Evolutionary conservation across 2,797 vertebrate species (phyloP).

Genomic region (Geotria australis): DNA sequence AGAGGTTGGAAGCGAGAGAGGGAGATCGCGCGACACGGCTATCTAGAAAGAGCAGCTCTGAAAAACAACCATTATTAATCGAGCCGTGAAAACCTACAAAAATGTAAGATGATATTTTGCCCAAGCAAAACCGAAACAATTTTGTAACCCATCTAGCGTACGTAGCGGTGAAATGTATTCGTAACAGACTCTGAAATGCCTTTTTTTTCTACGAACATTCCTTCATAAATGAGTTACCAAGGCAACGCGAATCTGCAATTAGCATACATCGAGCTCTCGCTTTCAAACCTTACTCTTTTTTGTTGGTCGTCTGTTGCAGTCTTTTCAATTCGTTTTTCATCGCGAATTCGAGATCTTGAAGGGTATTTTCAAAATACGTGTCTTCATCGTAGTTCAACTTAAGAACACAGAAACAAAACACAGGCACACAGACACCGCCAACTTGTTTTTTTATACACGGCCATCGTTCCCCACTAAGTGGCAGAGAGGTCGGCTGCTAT

Average conservation of each 20-base stretch:
- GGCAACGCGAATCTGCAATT: accelerated
- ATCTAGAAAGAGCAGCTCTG: too few relatives aligned
- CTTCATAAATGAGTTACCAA: background rate
- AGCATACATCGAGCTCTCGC: background rate
- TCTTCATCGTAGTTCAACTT: slow-evolving; percentile 48
- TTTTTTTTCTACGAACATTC: too few relatives aligned
- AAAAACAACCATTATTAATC: too few relatives aligned
- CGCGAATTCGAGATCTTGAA: slow-evolving; percentile 35
- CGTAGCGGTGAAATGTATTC: slow-evolving; percentile 4
- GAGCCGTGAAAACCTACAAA: too few relatives aligned
- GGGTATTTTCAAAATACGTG: slow-evolving; percentile 76
- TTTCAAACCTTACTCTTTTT: slow-evolving; percentile 46
- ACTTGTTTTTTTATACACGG: too few relatives aligned
- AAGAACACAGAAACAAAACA: slow-evolving; percentile 5
- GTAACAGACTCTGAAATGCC: too few relatives aligned
- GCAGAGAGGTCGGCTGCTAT: too few relatives aligned
- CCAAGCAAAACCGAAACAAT: background rate
- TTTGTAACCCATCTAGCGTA: background rate
- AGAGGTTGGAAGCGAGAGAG: too few relatives aligned
- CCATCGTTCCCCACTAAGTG: too few relatives aligned
- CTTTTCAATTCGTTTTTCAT: slow-evolving; percentile 63
- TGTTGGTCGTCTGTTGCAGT: slow-evolving; percentile 62
- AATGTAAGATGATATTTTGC: background rate
- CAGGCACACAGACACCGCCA: too few relatives aligned
- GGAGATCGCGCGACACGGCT: too few relatives aligned